These are phyloP conservation scores for Epizoanthus rinbou DNA, from an alignment of 92 coral and sea anemone species.

Conservation along the genomic window DNA sequence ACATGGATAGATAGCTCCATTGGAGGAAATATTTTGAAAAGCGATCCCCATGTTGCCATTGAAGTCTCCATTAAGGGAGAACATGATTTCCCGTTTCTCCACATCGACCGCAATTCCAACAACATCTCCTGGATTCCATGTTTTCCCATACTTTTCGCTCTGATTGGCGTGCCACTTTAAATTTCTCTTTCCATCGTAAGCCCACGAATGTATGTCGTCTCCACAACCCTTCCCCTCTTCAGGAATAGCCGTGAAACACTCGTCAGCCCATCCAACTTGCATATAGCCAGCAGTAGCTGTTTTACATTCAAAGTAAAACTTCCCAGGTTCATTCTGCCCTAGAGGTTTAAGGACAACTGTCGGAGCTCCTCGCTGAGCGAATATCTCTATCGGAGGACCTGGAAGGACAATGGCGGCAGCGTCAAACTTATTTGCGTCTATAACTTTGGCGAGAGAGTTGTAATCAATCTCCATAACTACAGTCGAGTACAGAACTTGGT, in stretches of 20 bases:
- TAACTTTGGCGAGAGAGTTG: conserved; percentile 53
- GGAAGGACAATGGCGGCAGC: conserved; percentile 65
- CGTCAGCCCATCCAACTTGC: conserved; percentile 81
- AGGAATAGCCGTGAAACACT: conserved; percentile 59
- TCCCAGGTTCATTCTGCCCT: conserved; percentile 55
- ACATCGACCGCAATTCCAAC: conserved; percentile 64
- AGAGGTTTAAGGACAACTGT: conserved; percentile 66
- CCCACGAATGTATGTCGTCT: conserved; percentile 75
- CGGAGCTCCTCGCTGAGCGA: conserved; percentile 76
- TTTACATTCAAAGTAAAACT: conserved; percentile 72
- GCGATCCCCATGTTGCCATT: conserved; percentile 55
- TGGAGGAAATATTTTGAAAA: conserved; percentile 46
- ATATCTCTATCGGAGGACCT: conserved; percentile 79
- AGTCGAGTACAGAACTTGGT: too few relatives aligned
- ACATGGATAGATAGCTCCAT: conserved; percentile 71
- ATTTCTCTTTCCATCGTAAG: conserved; percentile 67
- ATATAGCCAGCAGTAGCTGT: conserved; percentile 69
- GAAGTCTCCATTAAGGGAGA: conserved; percentile 69
- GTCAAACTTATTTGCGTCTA: conserved; percentile 52
- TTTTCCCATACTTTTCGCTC: conserved; percentile 58
- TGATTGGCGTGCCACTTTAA: conserved; percentile 64
- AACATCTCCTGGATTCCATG: conserved; percentile 70
- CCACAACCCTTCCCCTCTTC: conserved; percentile 77
- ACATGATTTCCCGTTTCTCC: conserved; percentile 48
- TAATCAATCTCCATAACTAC: conserved; percentile 63